Conservation (phyloP, 1,140 invertebrate species). For the Babylonia areolata region DNA sequence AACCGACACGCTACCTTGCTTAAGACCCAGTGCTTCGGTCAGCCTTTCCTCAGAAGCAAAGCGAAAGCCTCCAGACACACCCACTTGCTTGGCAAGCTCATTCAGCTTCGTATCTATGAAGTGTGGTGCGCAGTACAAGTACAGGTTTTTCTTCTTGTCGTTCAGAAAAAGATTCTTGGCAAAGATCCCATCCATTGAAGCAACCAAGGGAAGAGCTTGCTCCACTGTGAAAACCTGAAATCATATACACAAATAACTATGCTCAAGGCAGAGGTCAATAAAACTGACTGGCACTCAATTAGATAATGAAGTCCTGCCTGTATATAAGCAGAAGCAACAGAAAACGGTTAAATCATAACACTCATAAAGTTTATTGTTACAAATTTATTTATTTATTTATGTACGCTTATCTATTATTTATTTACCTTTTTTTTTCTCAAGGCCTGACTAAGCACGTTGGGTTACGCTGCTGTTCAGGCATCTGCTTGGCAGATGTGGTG, state of each 20-base stretch:
- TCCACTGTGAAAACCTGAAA: conserved; percentile 76
- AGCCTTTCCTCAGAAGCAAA: conserved; percentile 73
- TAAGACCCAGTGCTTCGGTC: background rate
- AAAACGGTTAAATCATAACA: too few relatives aligned
- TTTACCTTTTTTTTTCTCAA: too few relatives aligned
- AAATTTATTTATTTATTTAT: too few relatives aligned
- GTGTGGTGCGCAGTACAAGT: conserved; percentile 73
- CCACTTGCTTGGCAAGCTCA: conserved; percentile 70
- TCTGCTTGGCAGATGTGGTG: too few relatives aligned
- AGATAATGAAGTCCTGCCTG: too few relatives aligned
- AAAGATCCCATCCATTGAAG: conserved; percentile 65
- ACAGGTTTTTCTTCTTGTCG: conserved; percentile 76
- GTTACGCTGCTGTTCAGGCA: too few relatives aligned
- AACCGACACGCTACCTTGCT: conserved; percentile 22
- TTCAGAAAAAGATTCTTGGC: conserved; percentile 76
- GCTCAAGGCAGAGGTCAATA: too few relatives aligned
- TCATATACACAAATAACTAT: background rate
- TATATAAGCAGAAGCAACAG: too few relatives aligned
- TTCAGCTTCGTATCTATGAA: conserved; percentile 71
- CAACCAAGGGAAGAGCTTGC: conserved; percentile 69
- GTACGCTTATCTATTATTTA: too few relatives aligned
- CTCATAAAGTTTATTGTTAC: too few relatives aligned
- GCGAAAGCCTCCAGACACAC: conserved; percentile 69
- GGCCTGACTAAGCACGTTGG: too few relatives aligned
- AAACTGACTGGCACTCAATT: too few relatives aligned